Conservation (phyloP, 2,888 invertebrate species). For the Chaetogeoica ovagalla region DNA sequence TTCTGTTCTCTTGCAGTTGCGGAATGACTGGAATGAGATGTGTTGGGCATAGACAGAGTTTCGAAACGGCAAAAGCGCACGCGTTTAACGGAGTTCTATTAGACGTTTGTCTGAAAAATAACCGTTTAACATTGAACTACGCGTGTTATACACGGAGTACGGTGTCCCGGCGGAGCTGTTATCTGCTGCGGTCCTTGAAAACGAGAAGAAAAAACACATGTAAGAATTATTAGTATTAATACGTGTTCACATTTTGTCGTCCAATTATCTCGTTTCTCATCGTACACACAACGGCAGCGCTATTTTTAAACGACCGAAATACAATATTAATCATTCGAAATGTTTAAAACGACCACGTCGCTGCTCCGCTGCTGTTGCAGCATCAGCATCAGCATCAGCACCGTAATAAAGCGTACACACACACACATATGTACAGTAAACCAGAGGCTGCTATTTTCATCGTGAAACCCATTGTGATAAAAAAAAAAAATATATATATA, state of each 20-base stretch:
- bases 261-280: constrained; percentile 14
- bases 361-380: too few relatives aligned
- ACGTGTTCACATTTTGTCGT: constrained; percentile 5
- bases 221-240: not conserved
- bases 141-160: too few relatives aligned
- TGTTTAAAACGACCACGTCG: constrained; percentile 1
- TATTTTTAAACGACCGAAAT: not conserved
- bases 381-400: too few relatives aligned
- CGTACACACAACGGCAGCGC: not conserved
- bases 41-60: too few relatives aligned
- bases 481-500: not conserved
- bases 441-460: not conserved
- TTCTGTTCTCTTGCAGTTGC: too few relatives aligned
- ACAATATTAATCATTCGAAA: constrained; percentile 8
- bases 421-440: not conserved
- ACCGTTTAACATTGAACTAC: not conserved
- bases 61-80: not conserved
- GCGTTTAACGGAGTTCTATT: too few relatives aligned
- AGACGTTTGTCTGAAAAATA: not conserved
- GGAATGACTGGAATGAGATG: too few relatives aligned
- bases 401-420: not conserved
- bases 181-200: not conserved
- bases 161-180: too few relatives aligned
- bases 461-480: not conserved
- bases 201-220: not conserved